Conservation (phyloP, 2,888 invertebrate species). For the Mesodorylaimus sp. region DNA sequence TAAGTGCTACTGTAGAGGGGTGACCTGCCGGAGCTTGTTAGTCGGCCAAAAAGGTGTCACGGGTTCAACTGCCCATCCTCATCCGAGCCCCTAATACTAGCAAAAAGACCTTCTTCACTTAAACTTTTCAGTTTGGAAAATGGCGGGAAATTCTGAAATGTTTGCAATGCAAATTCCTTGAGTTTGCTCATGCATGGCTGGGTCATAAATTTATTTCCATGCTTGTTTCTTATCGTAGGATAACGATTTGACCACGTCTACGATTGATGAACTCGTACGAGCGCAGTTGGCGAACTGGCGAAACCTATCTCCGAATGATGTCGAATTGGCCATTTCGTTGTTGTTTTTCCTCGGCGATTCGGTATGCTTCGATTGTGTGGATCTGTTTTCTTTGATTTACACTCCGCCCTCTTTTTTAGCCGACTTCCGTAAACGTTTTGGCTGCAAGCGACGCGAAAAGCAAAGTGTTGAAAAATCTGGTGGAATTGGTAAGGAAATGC, state of each 20-base stretch:
- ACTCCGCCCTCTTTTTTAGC: constrained; percentile 18
- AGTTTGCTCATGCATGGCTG: too few species aligned
- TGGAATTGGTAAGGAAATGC: constrained; percentile 30
- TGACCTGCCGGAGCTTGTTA: too few species aligned
- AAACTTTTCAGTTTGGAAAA: too few species aligned
- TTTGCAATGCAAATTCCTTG: too few species aligned
- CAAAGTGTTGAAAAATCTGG: constrained; percentile 34
- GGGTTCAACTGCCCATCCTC: too few species aligned
- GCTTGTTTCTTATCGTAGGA: constrained; percentile 26
- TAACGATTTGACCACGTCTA: constrained; percentile 33
- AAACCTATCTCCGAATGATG: constrained; percentile 32
- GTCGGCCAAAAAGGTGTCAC: too few species aligned
- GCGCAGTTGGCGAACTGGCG: constrained; percentile 35
- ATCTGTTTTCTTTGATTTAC: neutral
- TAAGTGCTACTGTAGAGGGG: constrained; percentile 23
- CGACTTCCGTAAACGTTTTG: constrained; percentile 34
- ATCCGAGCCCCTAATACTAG: too few species aligned
- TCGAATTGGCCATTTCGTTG: constrained; percentile 38
- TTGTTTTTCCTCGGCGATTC: constrained; percentile 38
- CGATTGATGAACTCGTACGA: constrained; percentile 32
- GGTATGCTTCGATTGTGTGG: constrained; percentile 7
- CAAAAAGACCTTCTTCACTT: too few species aligned
- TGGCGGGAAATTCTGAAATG: too few species aligned
- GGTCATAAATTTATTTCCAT: neutral
- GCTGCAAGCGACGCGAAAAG: constrained; percentile 23